phyloP scores from a whole-genome alignment of 2,113 vertebrate species.

The Passer montanus region DNA sequence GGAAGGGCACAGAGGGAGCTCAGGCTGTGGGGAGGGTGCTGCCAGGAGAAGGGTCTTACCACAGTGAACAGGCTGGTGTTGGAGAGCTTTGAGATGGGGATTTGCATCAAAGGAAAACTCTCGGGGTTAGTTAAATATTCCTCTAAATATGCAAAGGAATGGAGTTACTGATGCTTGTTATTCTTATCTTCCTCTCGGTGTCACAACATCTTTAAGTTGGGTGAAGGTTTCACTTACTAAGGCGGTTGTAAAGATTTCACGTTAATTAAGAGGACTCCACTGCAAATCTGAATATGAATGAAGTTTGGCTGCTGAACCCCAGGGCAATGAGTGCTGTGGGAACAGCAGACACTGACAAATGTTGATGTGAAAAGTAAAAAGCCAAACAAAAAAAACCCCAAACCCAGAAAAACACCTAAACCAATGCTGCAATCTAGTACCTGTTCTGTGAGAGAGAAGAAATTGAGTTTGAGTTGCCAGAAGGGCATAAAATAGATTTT shows the following conservation, averaged over 20 bases:
- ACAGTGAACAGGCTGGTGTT: not conserved
- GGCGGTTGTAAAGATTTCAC: constrained; percentile 54
- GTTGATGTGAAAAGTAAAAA: not conserved
- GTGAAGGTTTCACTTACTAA: constrained; percentile 55
- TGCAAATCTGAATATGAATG: constrained; percentile 46
- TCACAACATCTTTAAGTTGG: constrained; percentile 59
- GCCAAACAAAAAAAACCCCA: not conserved
- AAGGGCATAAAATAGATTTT: not conserved
- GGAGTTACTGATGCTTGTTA: constrained; percentile 58
- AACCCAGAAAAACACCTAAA: not conserved
- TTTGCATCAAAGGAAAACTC: constrained; percentile 46
- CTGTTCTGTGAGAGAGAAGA: not conserved
- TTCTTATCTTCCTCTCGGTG: constrained; percentile 47
- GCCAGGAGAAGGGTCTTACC: not conserved
- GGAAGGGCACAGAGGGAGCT: not conserved
- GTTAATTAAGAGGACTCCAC: constrained; percentile 55
- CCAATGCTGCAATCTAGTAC: not conserved
- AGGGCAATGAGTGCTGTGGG: not conserved
- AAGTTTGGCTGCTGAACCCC: constrained; percentile 25
- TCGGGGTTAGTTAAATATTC: constrained; percentile 37
- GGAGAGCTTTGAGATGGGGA: constrained; percentile 7
- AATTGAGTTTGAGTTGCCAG: not conserved
- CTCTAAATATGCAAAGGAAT: constrained; percentile 50
- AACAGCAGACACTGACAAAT: constrained; percentile 9
- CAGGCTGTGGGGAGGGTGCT: not conserved